Percentiles rank a stretch among this genome's conserved stretches.
Conservation (phyloP, 2,797 vertebrate genomes). For the Typhlichthys subterraneus region DNA sequence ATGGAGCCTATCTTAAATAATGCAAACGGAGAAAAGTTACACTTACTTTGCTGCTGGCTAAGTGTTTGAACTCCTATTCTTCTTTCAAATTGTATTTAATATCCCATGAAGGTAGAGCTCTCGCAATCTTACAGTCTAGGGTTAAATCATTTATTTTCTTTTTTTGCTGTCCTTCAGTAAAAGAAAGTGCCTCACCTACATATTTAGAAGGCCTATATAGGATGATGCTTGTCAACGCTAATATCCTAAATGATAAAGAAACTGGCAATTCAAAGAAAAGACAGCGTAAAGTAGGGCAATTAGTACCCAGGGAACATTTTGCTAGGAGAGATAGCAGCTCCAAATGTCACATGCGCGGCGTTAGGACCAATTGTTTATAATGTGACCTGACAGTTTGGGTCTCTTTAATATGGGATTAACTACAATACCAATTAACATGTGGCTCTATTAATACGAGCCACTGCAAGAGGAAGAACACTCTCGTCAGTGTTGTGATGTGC, state of each 20-base stretch:
- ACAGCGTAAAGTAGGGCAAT: conserved; percentile 82
- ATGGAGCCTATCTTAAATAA: conserved; percentile 86
- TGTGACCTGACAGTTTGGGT: conserved; percentile 84
- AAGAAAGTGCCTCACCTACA: conserved; percentile 36
- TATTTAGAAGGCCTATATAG: conserved; percentile 51
- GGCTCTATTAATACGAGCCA: conserved; percentile 66
- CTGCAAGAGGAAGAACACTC: conserved; percentile 47
- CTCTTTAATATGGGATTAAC: conserved; percentile 83
- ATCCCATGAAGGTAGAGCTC: conserved; percentile 67
- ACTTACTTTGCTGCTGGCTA: conserved; percentile 78
- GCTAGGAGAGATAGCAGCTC: conserved; percentile 74
- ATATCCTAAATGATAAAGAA: conserved; percentile 78
- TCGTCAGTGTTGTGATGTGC: conserved; percentile 26
- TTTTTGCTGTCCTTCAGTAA: conserved; percentile 62
- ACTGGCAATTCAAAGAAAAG: conserved; percentile 74
- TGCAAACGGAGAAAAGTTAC: conserved; percentile 80
- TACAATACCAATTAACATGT: conserved; percentile 82
- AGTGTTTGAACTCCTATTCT: conserved; percentile 81
- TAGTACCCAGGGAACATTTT: conserved; percentile 82
- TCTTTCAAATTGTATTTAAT: conserved; percentile 75
- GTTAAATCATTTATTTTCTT: conserved; percentile 66
- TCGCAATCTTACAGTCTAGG: conserved; percentile 42
- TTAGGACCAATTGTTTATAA: conserved; percentile 82
- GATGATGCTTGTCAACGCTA: conserved; percentile 77
- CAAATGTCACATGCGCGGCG: conserved; percentile 74